These are phyloP conservation scores for Ephydatia muelleri DNA, from an alignment of 37 sponge, comb jelly and placozoan species.

Conservation along the genomic window DNA sequence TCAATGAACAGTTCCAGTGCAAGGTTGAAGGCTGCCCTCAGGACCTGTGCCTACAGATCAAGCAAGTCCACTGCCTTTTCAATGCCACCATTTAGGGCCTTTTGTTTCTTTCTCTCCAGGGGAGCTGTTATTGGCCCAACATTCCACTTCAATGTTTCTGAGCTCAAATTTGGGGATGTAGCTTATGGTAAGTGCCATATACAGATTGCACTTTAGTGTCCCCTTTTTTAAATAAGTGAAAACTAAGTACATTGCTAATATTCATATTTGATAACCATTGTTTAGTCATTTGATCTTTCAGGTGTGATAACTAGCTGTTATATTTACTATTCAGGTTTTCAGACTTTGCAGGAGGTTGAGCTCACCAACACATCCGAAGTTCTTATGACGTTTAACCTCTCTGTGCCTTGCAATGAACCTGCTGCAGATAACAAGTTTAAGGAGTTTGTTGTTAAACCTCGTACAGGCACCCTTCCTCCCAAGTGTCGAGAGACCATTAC, in stretches of 20 bases:
- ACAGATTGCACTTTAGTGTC: not conserved
- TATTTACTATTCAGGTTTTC: too few relatives aligned
- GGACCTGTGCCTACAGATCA: constrained; percentile 72
- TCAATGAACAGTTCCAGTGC: constrained; percentile 88
- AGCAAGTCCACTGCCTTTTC: constrained; percentile 1
- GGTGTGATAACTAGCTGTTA: not conserved
- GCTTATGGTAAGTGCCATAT: constrained; percentile 76
- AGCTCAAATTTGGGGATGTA: constrained; percentile 82
- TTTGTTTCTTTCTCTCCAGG: constrained; percentile 16
- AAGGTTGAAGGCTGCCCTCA: constrained; percentile 64
- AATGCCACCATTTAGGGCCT: not conserved
- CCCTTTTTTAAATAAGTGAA: not conserved
- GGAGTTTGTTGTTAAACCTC: constrained; percentile 82
- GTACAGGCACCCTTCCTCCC: constrained; percentile 71
- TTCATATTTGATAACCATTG: too few relatives aligned
- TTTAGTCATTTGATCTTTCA: too few relatives aligned
- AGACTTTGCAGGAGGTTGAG: constrained; percentile 48
- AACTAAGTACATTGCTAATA: too few relatives aligned
- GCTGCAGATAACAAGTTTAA: not conserved
- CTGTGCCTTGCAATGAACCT: constrained; percentile 48
- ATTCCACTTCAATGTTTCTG: constrained; percentile 79
- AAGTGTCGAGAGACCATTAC: constrained; percentile 45
- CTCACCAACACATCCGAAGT: constrained; percentile 93
- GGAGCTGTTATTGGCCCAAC: constrained; percentile 95
- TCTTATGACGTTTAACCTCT: constrained; percentile 73